Evolutionary conservation across 2,113 vertebrate genomes (phyloP).

Genomic region (Aramus guarauna): DNA sequence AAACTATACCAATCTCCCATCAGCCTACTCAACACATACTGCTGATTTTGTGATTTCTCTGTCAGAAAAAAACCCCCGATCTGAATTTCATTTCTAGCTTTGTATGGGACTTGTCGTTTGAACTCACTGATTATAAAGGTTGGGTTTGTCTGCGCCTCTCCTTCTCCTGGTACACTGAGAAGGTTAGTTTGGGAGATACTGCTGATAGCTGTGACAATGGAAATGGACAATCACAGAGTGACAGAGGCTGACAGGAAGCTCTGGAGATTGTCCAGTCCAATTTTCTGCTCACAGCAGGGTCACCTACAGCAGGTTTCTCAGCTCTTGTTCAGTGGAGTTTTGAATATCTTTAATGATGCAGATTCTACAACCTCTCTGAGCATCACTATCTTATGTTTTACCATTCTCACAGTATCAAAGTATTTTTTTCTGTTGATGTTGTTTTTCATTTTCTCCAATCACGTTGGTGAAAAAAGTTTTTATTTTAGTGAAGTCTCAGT

Average conservation of each 20-base stretch:
- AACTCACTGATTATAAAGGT: not conserved
- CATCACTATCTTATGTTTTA: not conserved
- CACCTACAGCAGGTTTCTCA: not conserved
- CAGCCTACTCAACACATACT: not conserved
- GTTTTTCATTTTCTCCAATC: not conserved
- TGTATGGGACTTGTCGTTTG: not conserved
- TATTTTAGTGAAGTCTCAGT: not conserved
- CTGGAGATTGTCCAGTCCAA: not conserved
- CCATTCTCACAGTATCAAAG: not conserved
- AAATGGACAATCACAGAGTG: not conserved
- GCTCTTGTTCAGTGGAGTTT: not conserved
- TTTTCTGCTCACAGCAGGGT: not conserved
- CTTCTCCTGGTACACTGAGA: not conserved
- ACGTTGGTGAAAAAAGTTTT: not conserved
- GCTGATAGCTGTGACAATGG: not conserved
- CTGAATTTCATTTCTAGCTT: not conserved
- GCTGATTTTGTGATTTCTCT: not conserved
- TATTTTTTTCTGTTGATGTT: not conserved
- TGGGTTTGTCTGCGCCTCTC: not conserved
- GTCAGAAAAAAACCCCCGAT: not conserved
- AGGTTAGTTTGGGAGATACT: not conserved
- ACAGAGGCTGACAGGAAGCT: not conserved
- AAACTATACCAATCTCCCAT: not conserved
- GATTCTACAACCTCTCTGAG: not conserved
- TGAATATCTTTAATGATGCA: not conserved